Conservation (phyloP, 1,140 invertebrate species). For the Musca vetustissima region DNA sequence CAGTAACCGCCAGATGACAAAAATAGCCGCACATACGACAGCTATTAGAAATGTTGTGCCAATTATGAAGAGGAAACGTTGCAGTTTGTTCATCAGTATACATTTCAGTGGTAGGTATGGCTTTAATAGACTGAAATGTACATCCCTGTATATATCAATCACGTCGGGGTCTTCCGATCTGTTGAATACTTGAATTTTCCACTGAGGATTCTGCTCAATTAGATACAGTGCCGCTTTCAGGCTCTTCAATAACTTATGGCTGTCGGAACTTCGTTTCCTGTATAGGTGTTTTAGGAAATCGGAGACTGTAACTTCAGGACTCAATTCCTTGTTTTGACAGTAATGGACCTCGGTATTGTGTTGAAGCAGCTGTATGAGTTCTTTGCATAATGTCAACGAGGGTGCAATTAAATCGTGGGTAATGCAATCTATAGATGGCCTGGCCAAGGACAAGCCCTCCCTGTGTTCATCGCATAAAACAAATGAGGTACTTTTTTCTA, state of each 20-base stretch:
- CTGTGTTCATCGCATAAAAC: constrained; percentile 15
- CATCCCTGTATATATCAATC: constrained; percentile 4
- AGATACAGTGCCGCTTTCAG: constrained; percentile 58
- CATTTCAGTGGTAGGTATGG: constrained; percentile 70
- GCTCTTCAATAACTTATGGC: constrained; percentile 33
- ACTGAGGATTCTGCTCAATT: constrained; percentile 68
- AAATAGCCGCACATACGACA: constrained; percentile 40
- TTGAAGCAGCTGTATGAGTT: constrained; percentile 34
- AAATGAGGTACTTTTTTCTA: constrained; percentile 17
- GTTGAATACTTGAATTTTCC: constrained; percentile 60
- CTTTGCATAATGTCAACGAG: constrained; percentile 13
- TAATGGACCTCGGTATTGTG: constrained; percentile 35
- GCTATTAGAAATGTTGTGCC: constrained; percentile 57
- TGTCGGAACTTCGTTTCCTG: constrained; percentile 34
- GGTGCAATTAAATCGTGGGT: neutral
- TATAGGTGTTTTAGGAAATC: constrained; percentile 31
- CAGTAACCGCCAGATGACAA: constrained; percentile 56
- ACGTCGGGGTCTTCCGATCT: neutral
- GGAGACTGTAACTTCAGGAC: constrained; percentile 15
- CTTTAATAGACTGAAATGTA: constrained; percentile 58
- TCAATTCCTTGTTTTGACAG: constrained; percentile 34
- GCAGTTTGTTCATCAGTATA: constrained; percentile 64
- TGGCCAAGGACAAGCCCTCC: neutral
- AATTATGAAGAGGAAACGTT: constrained; percentile 62
- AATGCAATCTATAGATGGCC: constrained; percentile 2